Evolutionary conservation across 2,113 vertebrate species (phyloP), one percentile per base, ranked within the genome.

Genomic region (Dinomys branickii): DNA sequence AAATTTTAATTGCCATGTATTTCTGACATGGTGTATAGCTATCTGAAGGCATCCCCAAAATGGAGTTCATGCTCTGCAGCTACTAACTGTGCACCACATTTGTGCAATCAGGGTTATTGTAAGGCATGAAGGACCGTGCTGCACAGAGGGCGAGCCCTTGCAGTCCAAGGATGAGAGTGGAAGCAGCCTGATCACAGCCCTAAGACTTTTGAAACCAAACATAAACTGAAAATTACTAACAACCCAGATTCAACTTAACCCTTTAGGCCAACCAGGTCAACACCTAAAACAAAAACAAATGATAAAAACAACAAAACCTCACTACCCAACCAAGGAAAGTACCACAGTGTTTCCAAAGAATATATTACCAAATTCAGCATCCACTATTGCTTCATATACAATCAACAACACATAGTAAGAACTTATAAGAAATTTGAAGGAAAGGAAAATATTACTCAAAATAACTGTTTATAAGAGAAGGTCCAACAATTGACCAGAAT

Each of bases 111-210:
- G 6, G 6, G 22, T 54, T 17, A 71, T 14, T n/a, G 0, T 14
- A 73, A 22, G 24, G 58, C 41, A 56, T 16, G 52, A 30, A 67
- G 6, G 28, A 24, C 5, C 56, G 19, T 20, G 1, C 17, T 59
- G 22, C 16, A 7, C 50, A 77, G 4, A 92, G 5, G 1, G 19
- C 6, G n/a, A n/a, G n/a, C 52, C 44, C 1, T 38, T n/a, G 61
- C 0, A 63, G 6, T 47, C 26, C 6, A 12, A 44, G 3, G 13
- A 4, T 8, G 4, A 1, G 38, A 61, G 5, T 35, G 19, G 35
- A 92, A 69, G 1, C 13, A 52, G 1, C 7, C 30, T 50, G 14
- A 16, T 69, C 1, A 5, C 9, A 59, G 26, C 1, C 17, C 1
- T 61, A 26, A 81, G 6, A 52, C 17, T 38, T 59, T 2, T 54